phyloP scores from a whole-genome alignment of 2,797 vertebrate genomes.

The Meda fulgida region DNA sequence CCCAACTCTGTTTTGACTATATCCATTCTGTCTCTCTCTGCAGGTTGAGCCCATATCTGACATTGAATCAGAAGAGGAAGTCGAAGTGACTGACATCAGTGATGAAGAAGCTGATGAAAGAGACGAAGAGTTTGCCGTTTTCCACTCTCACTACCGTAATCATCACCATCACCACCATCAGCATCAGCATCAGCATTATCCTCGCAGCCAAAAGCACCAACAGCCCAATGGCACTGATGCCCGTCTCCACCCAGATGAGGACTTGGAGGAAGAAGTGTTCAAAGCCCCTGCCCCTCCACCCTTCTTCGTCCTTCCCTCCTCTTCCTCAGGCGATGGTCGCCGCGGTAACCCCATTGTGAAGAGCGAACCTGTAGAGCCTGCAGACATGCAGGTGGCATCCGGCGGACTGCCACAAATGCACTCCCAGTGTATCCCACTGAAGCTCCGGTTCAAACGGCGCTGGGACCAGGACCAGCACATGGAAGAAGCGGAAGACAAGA shows the following conservation, averaged over 20 bases:
- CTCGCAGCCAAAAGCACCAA: constrained; percentile 61
- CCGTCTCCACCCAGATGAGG: constrained; percentile 66
- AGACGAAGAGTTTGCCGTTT: constrained; percentile 80
- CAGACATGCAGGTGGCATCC: constrained; percentile 61
- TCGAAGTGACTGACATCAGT: constrained; percentile 92
- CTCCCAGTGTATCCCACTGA: constrained; percentile 88
- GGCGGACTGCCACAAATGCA: constrained; percentile 27
- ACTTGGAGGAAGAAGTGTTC: constrained; percentile 90
- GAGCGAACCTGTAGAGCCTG: constrained; percentile 70
- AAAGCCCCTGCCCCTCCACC: constrained; percentile 85
- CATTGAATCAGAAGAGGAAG: constrained; percentile 87
- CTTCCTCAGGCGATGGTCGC: constrained; percentile 35
- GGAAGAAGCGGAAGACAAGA: constrained; percentile 71
- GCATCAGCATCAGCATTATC: constrained; percentile 65
- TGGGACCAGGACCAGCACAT: constrained; percentile 93
- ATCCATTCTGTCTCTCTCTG: constrained; percentile 6
- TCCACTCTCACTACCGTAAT: constrained; percentile 67
- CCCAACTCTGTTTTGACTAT: background rate
- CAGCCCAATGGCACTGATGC: constrained; percentile 68
- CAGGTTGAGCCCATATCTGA: constrained; percentile 92
- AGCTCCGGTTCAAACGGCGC: constrained; percentile 91
- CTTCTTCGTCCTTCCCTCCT: constrained; percentile 67
- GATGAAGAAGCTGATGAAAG: constrained; percentile 85
- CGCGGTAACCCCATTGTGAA: constrained; percentile 68
- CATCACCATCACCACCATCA: constrained; percentile 42